A percentile compares a stretch with the other conserved stretches of the same genome.
Conservation (phyloP, 2,888 invertebrate genomes). For the Onchidella celtica region DNA sequence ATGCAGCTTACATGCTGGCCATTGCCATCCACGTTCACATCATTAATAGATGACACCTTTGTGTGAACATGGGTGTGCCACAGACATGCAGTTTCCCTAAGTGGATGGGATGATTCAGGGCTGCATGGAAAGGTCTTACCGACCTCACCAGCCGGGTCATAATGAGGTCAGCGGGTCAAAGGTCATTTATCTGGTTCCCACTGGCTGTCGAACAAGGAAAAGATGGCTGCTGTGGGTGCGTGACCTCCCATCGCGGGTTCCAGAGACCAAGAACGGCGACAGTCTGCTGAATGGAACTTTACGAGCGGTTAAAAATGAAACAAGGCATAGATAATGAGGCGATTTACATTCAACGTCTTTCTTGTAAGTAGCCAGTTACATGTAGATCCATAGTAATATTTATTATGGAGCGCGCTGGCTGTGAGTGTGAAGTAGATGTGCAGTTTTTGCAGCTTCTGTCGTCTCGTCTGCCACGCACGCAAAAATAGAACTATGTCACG, state of each 20-base stretch:
- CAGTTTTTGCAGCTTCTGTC: no score
- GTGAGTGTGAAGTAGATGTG: no score
- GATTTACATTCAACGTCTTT: conserved; percentile 42
- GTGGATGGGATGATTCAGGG: no score
- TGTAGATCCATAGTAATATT: not conserved
- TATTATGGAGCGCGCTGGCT: not conserved
- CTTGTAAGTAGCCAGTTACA: conserved; percentile 35
- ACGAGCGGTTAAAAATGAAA: conserved; percentile 35
- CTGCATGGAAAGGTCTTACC: not conserved
- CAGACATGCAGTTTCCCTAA: no score
- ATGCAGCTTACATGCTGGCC: no score
- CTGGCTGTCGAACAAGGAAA: not conserved
- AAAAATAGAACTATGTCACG: not conserved
- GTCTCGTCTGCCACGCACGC: no score
- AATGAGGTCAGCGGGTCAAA: conserved; percentile 11
- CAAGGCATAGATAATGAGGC: conserved; percentile 27
- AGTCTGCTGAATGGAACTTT: conserved; percentile 29
- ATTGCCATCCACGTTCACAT: no score
- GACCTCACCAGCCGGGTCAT: no score
- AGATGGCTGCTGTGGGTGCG: conserved; percentile 13
- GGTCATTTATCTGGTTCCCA: conserved; percentile 8
- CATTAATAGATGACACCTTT: no score
- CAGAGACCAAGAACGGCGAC: not conserved
- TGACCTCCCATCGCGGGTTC: not conserved
- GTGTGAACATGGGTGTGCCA: no score